Evolutionary conservation across 1,140 invertebrate species (phyloP), one percentile per base, ranked within the genome.

Genomic region (Aporrectodea caliginosa): DNA sequence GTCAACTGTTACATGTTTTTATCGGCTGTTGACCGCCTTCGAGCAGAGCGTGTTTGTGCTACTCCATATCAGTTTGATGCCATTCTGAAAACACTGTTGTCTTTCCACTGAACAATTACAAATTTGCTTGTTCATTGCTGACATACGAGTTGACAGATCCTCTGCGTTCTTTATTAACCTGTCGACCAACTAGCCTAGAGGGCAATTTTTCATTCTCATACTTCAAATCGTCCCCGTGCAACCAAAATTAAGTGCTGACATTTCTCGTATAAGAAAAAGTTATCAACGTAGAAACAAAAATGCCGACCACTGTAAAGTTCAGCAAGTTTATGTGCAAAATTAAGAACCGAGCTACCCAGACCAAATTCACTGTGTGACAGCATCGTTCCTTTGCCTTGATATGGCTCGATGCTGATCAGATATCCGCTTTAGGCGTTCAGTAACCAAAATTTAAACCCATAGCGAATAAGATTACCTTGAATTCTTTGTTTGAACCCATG

Each of bases 361-460:
- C 58, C 58, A 68, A 16, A 68, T 68, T 68, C 58, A 68, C 58
- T 27, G 27, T 68, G 58, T 68, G 58, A 68, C 14, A 68, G 58
- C 58, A 68, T 16, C 14, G 58, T 68, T 68, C 58, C 58, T 68
- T 68, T 68, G 58, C 58, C 58, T 68, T 68, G 58, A 68, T 68
- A 68, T 68, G 58, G 58, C 58, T 68, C 58, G 27, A 27, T 68
- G 58, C 58, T 68, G 58, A 68, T 68, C 58, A 68, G 27, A 27
- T 73, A 73, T 14, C 71, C 71, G 16, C 16, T 16, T 73, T 12
- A 14, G 16, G 71, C 30, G 16, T 16, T 31, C 16, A 73, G 29
- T 14, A 14, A 73, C 71, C 71, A 73, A 31, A 73, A 16, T 31
- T 73, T 73, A 31, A 22, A 73, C 14, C 71, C 71, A 73, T 22